phyloP scores from a whole-genome alignment of 2,797 vertebrate species.

The Megalops cyprinoides region DNA sequence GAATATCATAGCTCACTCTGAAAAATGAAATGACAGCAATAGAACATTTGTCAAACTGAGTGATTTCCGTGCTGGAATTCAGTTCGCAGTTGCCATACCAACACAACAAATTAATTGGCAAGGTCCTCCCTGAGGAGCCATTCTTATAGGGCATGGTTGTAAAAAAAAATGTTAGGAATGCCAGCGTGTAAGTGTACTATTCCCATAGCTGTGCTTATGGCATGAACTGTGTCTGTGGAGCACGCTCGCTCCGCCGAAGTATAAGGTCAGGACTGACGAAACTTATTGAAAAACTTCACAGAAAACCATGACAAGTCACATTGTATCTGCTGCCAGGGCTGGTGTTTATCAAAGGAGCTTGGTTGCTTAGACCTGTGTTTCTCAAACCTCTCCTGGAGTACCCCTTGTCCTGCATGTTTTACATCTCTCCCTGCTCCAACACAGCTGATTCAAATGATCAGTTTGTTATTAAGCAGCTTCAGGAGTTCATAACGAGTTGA shows the following conservation, averaged over 20 bases:
- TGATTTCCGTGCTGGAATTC: neutral
- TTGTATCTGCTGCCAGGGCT: neutral
- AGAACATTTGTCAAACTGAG: no score
- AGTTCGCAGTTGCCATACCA: neutral
- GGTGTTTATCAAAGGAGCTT: no score
- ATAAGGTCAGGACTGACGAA: neutral
- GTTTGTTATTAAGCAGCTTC: no score
- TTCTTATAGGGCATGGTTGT: neutral
- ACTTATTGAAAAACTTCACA: neutral
- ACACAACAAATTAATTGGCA: neutral
- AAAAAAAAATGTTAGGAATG: neutral
- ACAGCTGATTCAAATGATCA: no score
- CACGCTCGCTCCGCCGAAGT: neutral
- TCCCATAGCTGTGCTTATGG: neutral
- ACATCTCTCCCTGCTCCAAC: no score
- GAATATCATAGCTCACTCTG: no score
- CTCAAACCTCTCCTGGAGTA: no score
- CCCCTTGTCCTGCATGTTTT: no score
- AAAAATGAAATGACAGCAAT: no score
- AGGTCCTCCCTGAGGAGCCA: neutral
- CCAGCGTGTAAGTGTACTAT: neutral
- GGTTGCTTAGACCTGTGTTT: neutral
- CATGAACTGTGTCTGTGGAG: neutral
- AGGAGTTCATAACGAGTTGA: no score
- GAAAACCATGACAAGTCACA: neutral